These are phyloP conservation scores for Aegithalos caudatus DNA, from an alignment of 2,113 vertebrate genomes.

Conservation along the genomic window DNA sequence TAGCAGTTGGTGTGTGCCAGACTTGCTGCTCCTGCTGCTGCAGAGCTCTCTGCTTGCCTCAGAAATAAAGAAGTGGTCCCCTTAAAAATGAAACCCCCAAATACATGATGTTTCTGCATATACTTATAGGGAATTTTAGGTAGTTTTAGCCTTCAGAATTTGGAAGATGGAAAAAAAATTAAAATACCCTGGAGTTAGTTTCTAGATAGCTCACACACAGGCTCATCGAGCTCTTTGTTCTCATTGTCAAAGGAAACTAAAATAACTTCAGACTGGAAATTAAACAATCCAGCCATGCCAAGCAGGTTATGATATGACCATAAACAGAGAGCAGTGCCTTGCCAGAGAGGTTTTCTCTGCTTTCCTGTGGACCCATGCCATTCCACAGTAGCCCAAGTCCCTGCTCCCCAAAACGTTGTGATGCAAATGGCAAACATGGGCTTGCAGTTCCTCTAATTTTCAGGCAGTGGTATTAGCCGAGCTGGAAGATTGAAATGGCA, in stretches of 20 bases:
- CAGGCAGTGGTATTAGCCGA: rapidly evolving
- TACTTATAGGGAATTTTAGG: not conserved
- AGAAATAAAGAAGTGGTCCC: not conserved
- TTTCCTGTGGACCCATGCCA: not conserved
- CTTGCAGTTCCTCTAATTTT: not conserved
- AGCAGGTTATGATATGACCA: not conserved
- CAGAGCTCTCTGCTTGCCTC: not conserved
- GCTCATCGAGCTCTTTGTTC: not conserved
- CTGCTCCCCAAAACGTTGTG: not conserved
- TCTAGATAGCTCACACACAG: not conserved
- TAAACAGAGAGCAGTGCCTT: not conserved
- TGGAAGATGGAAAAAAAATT: not conserved
- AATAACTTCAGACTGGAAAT: not conserved
- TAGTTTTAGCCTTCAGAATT: not conserved
- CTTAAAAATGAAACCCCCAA: not conserved
- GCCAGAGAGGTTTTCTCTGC: not conserved
- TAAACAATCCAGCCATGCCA: not conserved
- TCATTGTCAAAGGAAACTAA: not conserved
- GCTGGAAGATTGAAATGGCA: not conserved
- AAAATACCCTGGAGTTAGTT: not conserved
- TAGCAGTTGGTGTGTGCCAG: rapidly evolving
- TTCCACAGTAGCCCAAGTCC: not conserved
- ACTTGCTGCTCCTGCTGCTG: rapidly evolving
- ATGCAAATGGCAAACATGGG: not conserved
- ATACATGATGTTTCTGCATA: not conserved